A percentile compares a stretch with the other conserved stretches of the same genome.
Conservation (phyloP, 2,888 invertebrate species). For the Phanerotoma sp. region DNA sequence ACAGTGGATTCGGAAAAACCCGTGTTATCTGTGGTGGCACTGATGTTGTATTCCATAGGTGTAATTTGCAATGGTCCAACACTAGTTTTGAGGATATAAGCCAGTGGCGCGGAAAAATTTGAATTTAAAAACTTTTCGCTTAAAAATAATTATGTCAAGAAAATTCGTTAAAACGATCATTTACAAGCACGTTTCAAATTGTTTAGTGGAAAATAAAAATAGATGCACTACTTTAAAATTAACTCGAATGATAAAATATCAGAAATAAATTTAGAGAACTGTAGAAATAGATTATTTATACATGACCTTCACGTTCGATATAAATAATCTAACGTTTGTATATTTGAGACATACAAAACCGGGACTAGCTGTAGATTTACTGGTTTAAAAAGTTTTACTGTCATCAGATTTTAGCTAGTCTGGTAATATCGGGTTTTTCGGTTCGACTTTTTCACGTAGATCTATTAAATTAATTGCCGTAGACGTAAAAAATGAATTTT, state of each 20-base stretch:
- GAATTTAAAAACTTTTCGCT: background rate
- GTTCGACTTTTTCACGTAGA: background rate
- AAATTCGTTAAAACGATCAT: background rate
- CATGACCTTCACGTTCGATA: background rate
- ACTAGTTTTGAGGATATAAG: background rate
- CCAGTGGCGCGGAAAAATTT: background rate
- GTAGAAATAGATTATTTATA: background rate
- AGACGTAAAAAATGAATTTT: background rate
- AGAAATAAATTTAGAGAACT: background rate
- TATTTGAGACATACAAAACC: background rate
- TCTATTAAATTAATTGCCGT: background rate
- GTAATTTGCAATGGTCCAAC: background rate
- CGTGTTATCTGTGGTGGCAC: background rate
- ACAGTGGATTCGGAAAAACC: background rate
- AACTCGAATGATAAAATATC: background rate
- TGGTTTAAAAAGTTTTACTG: background rate
- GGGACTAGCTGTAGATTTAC: background rate
- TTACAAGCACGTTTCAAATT: background rate
- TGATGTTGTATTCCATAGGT: background rate
- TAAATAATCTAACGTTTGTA: background rate
- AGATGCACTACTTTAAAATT: background rate
- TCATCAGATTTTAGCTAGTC: background rate
- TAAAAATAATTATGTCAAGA: background rate
- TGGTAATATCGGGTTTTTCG: background rate
- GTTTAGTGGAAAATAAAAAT: background rate